These are phyloP conservation scores for Mormyrus hasselquistii DNA, from an alignment of 2,797 vertebrate species.

Conservation along the genomic window DNA sequence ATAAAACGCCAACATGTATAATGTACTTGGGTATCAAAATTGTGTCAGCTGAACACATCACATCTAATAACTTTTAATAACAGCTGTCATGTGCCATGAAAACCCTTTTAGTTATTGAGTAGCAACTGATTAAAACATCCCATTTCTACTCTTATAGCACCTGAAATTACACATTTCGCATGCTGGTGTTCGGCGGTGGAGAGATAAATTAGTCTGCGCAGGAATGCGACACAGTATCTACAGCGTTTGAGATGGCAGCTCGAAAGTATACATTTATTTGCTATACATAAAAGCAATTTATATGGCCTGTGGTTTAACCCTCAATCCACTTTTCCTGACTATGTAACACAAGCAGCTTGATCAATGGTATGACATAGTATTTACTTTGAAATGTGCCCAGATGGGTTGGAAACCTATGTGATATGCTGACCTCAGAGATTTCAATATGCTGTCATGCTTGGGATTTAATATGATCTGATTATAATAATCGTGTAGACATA, in stretches of 20 bases:
- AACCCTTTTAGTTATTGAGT: not conserved
- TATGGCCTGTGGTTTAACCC: not conserved
- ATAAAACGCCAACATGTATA: not conserved
- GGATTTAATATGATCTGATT: not conserved
- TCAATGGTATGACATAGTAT: not conserved
- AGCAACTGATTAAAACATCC: not conserved
- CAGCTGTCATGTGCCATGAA: not conserved
- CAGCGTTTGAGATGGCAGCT: not conserved
- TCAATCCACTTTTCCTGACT: not conserved
- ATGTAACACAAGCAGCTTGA: not conserved
- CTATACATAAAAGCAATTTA: not conserved
- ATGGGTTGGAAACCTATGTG: not conserved
- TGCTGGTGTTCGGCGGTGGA: not conserved
- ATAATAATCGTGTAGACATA: not conserved
- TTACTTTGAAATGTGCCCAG: not conserved
- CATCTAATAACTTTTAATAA: not conserved
- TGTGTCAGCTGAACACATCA: not conserved
- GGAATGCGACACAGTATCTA: not conserved
- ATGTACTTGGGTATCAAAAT: not conserved
- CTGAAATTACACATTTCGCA: not conserved
- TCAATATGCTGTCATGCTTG: not conserved
- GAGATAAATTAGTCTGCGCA: not conserved
- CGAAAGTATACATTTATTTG: not conserved
- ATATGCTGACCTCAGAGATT: not conserved
- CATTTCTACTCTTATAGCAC: not conserved